A percentile compares a stretch with the other conserved stretches of the same genome.
Conservation (phyloP, 2,113 vertebrate species). For the Podarcis raffonei region DNA sequence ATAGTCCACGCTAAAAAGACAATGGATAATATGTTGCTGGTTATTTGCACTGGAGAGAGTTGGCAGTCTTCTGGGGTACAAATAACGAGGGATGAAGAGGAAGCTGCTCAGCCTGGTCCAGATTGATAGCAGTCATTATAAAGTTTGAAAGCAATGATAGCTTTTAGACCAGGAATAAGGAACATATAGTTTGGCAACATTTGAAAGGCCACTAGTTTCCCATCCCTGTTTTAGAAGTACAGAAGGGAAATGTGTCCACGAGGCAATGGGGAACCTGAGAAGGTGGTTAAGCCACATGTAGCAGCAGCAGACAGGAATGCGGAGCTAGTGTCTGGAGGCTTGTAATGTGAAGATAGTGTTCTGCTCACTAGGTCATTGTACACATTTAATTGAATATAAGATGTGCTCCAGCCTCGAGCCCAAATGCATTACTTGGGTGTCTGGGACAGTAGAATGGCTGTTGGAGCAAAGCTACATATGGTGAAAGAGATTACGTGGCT, state of each 20-base stretch:
- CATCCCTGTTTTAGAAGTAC: neutral
- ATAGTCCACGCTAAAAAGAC: fast-evolving
- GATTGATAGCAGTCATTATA: neutral
- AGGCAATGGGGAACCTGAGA: neutral
- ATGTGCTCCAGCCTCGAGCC: neutral
- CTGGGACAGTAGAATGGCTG: neutral
- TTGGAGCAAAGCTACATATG: neutral
- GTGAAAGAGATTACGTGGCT: neutral
- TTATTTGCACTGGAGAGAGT: neutral
- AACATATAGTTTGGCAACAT: neutral
- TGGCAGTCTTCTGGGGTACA: neutral
- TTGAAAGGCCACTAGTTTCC: neutral
- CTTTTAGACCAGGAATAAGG: neutral
- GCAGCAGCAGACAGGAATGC: neutral
- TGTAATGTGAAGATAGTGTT: too few relatives aligned
- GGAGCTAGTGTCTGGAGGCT: neutral
- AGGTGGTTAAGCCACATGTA: neutral
- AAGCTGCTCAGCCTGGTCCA: neutral
- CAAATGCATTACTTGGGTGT: neutral
- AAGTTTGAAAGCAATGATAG: neutral
- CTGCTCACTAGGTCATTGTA: neutral
- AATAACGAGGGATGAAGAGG: neutral
- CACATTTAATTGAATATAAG: neutral
- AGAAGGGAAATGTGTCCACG: neutral
- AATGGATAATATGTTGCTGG: neutral